These are phyloP conservation scores for Emydura subglobosa DNA, from an alignment of 2,113 vertebrate species.

Conservation along the genomic window DNA sequence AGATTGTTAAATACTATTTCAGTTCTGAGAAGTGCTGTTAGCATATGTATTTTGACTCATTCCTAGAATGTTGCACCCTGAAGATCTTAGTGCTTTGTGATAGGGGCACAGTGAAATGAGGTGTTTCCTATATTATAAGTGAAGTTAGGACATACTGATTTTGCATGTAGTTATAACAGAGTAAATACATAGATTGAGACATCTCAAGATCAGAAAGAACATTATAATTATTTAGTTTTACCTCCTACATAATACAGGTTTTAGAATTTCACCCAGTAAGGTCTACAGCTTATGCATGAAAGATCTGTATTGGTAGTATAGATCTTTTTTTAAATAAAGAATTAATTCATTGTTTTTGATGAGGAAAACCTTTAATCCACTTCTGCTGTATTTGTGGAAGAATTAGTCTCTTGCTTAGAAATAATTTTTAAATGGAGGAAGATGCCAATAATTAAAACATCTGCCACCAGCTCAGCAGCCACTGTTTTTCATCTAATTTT, in stretches of 20 bases:
- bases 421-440: not conserved
- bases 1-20: not conserved
- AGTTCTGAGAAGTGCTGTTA: not conserved
- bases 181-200: not conserved
- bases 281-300: not conserved
- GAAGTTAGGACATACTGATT: not conserved
- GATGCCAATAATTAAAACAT: not conserved
- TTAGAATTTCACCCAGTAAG: not conserved
- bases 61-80: not conserved
- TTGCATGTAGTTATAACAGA: rapidly evolving
- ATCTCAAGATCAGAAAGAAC: not conserved
- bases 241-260: rapidly evolving
- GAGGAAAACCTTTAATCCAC: not conserved
- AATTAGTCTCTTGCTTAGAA: not conserved
- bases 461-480: not conserved
- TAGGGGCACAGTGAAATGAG: not conserved
- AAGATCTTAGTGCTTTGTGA: not conserved
- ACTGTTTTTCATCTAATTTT: not conserved
- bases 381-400: not conserved
- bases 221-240: not conserved
- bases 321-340: not conserved
- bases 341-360: not conserved
- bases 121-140: not conserved
- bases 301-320: not conserved
- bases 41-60: not conserved